These are phyloP conservation scores for Centroberyx gerrardi DNA, from an alignment of 2,797 vertebrate genomes.

Conservation along the genomic window DNA sequence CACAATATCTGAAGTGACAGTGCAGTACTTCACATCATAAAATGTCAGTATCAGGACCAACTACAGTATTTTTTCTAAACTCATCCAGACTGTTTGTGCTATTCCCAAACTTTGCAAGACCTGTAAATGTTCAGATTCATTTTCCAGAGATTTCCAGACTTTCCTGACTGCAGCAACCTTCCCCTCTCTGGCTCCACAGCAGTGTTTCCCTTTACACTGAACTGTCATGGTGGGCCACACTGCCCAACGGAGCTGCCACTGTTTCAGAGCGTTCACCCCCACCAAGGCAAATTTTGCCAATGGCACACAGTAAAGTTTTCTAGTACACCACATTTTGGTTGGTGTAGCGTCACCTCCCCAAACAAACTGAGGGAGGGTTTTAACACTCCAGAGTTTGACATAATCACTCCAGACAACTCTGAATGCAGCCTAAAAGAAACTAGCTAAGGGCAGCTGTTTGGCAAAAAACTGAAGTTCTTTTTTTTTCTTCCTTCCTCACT, in stretches of 20 bases:
- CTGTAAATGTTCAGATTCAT: no score
- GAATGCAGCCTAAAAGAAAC: background rate
- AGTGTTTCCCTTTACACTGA: no score
- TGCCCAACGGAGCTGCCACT: slow-evolving; percentile 42
- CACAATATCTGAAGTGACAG: no score
- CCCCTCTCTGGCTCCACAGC: no score
- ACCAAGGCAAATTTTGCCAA: background rate
- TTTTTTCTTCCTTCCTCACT: background rate
- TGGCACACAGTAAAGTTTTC: background rate
- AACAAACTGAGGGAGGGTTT: background rate
- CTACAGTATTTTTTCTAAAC: no score
- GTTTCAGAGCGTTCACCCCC: slow-evolving; percentile 26
- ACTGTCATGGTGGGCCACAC: no score
- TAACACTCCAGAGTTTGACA: background rate
- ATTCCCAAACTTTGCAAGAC: no score
- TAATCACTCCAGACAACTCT: background rate
- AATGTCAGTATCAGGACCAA: no score
- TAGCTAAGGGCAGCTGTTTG: background rate
- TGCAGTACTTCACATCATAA: no score
- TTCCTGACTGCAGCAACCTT: no score
- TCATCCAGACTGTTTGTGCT: no score
- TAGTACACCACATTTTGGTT: background rate
- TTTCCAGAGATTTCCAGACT: background rate
- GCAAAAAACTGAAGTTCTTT: background rate
- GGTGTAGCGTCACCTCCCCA: background rate